Evolutionary conservation across 2,113 vertebrate genomes (phyloP).

Genomic region (Calidris pygmaea): DNA sequence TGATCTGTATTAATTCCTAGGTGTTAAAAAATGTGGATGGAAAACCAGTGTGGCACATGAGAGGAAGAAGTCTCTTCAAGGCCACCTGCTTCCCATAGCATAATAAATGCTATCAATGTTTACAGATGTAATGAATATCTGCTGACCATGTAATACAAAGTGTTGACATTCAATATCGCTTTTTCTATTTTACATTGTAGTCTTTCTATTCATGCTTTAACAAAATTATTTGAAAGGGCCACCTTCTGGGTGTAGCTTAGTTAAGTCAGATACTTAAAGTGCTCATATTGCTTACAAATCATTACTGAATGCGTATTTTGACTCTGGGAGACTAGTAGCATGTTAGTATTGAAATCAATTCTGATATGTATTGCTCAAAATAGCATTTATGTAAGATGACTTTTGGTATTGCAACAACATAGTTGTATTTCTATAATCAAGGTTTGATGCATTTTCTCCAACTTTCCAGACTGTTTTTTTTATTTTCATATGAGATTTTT

Average conservation of each 20-base stretch:
- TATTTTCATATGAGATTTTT: background rate
- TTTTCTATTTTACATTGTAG: background rate
- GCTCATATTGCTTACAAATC: background rate
- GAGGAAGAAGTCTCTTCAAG: background rate
- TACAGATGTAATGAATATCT: background rate
- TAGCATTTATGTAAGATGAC: background rate
- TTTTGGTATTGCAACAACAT: background rate
- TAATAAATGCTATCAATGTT: background rate
- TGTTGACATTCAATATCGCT: background rate
- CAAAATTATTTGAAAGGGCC: background rate
- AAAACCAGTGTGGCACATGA: background rate
- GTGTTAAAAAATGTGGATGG: background rate
- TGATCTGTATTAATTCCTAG: background rate
- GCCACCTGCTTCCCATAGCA: background rate
- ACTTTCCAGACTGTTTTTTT: background rate
- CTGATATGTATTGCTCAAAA: background rate
- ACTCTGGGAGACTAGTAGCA: rapidly evolving
- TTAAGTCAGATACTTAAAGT: background rate
- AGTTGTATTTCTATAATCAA: background rate
- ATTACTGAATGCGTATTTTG: background rate
- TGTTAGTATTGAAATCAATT: background rate
- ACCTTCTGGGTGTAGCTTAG: background rate
- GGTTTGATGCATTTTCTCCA: background rate
- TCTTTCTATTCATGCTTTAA: background rate
- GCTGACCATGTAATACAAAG: background rate